Base-by-base conservation (phyloP, 2,113 vertebrate genomes). In the Mionectes macconnelli region DNA sequence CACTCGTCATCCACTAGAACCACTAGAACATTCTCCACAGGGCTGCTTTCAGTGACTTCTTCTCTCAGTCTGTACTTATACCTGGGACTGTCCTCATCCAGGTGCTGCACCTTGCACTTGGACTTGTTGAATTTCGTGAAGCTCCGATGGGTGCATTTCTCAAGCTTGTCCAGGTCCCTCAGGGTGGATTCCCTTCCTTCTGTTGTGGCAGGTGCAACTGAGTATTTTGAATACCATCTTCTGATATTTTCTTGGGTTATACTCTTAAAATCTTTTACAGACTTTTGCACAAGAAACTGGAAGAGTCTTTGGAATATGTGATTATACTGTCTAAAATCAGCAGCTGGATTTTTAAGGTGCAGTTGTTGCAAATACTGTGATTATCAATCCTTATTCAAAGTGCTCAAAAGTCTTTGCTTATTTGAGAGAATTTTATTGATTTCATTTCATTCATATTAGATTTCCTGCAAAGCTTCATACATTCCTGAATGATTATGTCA, bases 361-460 rank as follows among this genome's bases (percentile, higher is more conserved):
- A 75, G 44, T 75, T 74, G 21, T 24, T 86, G 8, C 37, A 88
- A 31, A 27, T 63, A 19, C 9, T 45, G 3, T 59, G 45, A 64
- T 79, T 66, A 88, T 78, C 69, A 89, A 21, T 92, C 44, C 40
- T 84, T 22, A 28, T 72, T 84, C 45, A 53, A 81, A 78, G 8
- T 53, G 23, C 44, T 68, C 42, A 77, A 18, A 77, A 87, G 17
- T 60, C 66, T 68, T 76, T 55, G 13, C 66, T 70, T 84, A 55
- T 77, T 93, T 74, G 40, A 89, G 62, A 79, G 14, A 68, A 89
- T 72, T 50, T 59, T 93, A 78, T 84, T 87, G 49, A 95, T 95
- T 82, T 75, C 7, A 31, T 66, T n/a, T 87, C 49, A 69, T n/a
- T 11, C 23, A 25, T 74, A 80, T 77, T 67, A 79, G n/a, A 42